Conservation (phyloP, 2,888 invertebrate genomes). For the Polydrusus tereticollis region DNA sequence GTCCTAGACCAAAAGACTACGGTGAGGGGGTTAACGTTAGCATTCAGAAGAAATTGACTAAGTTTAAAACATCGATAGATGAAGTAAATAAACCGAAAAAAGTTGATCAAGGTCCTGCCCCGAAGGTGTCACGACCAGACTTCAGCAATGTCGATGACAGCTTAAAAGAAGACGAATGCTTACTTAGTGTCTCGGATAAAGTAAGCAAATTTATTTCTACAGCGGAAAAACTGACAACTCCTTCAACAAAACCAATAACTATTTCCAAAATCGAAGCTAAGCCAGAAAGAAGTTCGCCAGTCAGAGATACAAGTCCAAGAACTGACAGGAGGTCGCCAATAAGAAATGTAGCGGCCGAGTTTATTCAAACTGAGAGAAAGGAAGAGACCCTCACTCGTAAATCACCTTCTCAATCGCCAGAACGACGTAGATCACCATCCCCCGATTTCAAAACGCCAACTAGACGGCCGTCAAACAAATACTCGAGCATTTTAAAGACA, state of each 20-base stretch:
- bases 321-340: conserved; percentile 41
- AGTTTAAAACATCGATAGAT: conserved; percentile 62
- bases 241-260: conserved; percentile 52
- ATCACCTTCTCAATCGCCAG: conserved; percentile 44
- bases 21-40: conserved; percentile 66
- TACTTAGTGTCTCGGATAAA: conserved; percentile 76
- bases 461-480: conserved; percentile 54
- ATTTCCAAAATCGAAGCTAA: conserved; percentile 55
- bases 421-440: conserved; percentile 45
- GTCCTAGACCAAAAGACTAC: conserved; percentile 58
- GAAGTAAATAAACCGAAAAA: conserved; percentile 49
- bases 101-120: conserved; percentile 38
- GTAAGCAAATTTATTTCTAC: conserved; percentile 75
- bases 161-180: conserved; percentile 70
- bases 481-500: conserved; percentile 46
- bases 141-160: conserved; percentile 56
- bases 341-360: conserved; percentile 50
- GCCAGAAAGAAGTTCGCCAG: conserved; percentile 50
- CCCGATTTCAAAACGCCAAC: conserved; percentile 54
- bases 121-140: conserved; percentile 54
- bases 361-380: conserved; percentile 54
- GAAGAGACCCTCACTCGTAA: conserved; percentile 51
- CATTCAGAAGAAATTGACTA: conserved; percentile 71
- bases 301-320: conserved; percentile 23
- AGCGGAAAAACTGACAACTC: conserved; percentile 70